Conservation (phyloP, 2,113 vertebrate genomes). For the Sorex araneus region DNA sequence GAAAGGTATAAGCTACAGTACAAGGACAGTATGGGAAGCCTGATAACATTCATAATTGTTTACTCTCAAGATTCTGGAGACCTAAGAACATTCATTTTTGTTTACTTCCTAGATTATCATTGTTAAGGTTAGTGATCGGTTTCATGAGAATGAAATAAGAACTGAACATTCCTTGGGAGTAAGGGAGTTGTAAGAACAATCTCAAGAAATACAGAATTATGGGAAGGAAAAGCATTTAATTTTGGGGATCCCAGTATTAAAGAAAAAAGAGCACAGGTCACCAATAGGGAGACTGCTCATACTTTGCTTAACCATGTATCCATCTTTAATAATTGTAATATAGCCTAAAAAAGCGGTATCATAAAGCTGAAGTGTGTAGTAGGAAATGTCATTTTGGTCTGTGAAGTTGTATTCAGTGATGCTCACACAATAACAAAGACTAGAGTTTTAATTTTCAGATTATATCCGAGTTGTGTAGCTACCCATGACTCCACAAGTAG, state of each 20-base stretch:
- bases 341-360: neutral
- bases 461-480: neutral
- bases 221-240: slow-evolving; percentile 17
- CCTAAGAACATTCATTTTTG: neutral
- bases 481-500: neutral
- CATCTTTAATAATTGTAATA: neutral
- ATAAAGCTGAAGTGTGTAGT: neutral
- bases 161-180: neutral
- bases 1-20: neutral
- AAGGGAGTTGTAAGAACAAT: neutral
- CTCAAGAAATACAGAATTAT: slow-evolving; percentile 18
- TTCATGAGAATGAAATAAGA: slow-evolving; percentile 3
- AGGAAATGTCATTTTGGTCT: neutral
- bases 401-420: neutral
- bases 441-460: neutral
- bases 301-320: neutral
- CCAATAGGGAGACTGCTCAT: neutral
- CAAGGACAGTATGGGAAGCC: neutral
- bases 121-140: too few species aligned
- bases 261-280: neutral
- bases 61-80: neutral
- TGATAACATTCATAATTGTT: neutral
- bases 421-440: neutral
- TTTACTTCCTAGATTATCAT: neutral
- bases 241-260: neutral